Evolutionary conservation across 2,888 invertebrate species (phyloP).

Genomic region (Hypercompe scribonia): DNA sequence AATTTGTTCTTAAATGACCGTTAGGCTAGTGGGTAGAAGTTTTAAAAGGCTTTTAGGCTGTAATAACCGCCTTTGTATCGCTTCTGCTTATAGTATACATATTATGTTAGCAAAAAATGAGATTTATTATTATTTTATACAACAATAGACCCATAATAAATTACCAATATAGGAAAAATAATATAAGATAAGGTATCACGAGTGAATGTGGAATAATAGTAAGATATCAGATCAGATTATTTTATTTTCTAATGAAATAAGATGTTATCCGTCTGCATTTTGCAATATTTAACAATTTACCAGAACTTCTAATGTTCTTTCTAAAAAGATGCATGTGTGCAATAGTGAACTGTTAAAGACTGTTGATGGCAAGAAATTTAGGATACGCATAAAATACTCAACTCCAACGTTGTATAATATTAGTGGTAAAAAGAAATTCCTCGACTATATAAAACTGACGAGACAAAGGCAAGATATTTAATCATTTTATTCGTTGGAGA

Average conservation of each 20-base stretch:
- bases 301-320: no score
- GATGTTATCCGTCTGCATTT: no score
- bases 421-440: conserved; percentile 35
- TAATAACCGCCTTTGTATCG: background rate
- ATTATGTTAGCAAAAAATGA: background rate
- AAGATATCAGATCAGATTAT: background rate
- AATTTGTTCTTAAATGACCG: background rate
- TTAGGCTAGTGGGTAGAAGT: background rate
- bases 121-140: background rate
- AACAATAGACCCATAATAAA: background rate
- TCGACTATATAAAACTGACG: conserved; percentile 39
- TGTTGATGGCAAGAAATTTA: background rate
- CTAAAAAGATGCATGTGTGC: no score
- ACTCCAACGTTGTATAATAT: conserved; percentile 38
- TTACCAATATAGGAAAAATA: background rate
- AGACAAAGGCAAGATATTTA: conserved; percentile 48
- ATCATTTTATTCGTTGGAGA: conserved; percentile 45
- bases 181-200: no score
- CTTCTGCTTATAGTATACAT: background rate
- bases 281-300: no score
- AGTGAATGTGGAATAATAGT: no score
- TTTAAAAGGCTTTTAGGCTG: background rate
- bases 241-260: no score
- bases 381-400: conserved; percentile 21
- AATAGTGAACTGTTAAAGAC: no score